Evolutionary conservation across 1,140 invertebrate species (phyloP).

Genomic region (Holcopasites calliopsidis): DNA sequence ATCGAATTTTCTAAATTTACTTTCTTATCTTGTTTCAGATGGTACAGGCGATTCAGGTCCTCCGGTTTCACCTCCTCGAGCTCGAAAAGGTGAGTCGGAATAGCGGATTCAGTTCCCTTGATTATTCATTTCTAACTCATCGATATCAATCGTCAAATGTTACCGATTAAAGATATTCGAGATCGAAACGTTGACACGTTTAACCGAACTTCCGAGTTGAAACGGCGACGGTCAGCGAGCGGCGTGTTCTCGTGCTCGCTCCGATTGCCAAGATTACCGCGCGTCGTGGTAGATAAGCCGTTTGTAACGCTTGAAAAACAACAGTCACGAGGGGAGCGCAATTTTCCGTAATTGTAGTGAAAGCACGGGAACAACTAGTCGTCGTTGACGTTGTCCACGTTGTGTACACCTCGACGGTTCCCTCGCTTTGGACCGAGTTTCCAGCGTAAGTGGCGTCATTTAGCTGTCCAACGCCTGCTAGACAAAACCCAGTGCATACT

Average conservation of each 20-base stretch:
- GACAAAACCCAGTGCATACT: constrained; percentile 67
- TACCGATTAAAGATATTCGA: too few relatives aligned
- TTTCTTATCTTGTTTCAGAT: constrained; percentile 91
- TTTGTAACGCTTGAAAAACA: constrained; percentile 68
- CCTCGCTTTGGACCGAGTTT: constrained; percentile 53
- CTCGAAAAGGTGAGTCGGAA: constrained; percentile 99
- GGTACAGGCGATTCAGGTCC: constrained; percentile 99
- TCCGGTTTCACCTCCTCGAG: constrained; percentile 99
- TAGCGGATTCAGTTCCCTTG: too few relatives aligned
- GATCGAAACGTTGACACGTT: background rate
- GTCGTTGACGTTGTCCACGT: constrained; percentile 30
- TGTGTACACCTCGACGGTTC: constrained; percentile 35
- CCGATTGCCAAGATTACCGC: constrained; percentile 48
- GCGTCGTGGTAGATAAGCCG: constrained; percentile 46
- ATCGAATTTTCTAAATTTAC: constrained; percentile 51
- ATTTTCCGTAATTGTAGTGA: constrained; percentile 78
- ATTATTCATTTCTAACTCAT: background rate
- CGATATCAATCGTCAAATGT: too few relatives aligned
- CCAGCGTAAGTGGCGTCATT: constrained; percentile 73
- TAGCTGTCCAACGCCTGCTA: constrained; percentile 72
- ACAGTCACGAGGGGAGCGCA: constrained; percentile 72
- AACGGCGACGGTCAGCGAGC: constrained; percentile 3
- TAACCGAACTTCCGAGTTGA: background rate
- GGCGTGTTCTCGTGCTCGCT: constrained; percentile 33
- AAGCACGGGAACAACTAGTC: constrained; percentile 64